phyloP scores from a whole-genome alignment of 2,888 invertebrate species.

The Rotaria socialis region DNA sequence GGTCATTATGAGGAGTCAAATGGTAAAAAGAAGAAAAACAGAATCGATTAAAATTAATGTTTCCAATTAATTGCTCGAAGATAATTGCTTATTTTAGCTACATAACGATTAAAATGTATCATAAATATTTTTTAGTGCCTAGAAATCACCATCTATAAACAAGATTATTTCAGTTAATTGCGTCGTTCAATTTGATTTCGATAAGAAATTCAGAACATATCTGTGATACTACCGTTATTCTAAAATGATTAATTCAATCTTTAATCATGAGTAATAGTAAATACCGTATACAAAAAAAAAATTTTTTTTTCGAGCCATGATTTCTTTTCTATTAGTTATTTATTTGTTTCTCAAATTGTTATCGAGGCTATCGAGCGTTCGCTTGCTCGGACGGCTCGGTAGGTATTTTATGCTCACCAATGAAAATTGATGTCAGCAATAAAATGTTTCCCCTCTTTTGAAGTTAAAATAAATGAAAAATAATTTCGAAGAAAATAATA shows the following conservation, averaged over 20 bases:
- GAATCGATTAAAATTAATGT: no score
- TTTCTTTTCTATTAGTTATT: not conserved
- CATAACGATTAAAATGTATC: not conserved
- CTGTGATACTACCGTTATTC: not conserved
- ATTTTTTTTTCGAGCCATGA: not conserved
- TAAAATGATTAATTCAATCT: not conserved
- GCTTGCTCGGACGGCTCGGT: not conserved
- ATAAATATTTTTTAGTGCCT: not conserved
- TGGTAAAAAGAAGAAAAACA: not conserved
- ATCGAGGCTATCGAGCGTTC: not conserved
- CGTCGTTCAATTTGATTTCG: not conserved
- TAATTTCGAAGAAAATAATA: no score
- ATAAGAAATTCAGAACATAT: not conserved
- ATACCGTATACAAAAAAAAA: not conserved
- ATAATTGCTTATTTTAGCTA: not conserved
- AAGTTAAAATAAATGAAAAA: not conserved
- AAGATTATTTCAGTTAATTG: not conserved
- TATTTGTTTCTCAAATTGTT: constrained; percentile 5
- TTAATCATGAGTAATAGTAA: not conserved
- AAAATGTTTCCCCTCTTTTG: not conserved
- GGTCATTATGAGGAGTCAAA: not conserved
- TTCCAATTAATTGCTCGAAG: not conserved
- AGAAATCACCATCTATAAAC: not conserved
- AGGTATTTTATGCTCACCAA: not conserved
- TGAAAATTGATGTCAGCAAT: not conserved